Evolutionary conservation across 64 coral and sea anemone genomes (phyloP), one percentile per base, ranked within the genome.

Genomic region (Dendrophyllia cribrosa): DNA sequence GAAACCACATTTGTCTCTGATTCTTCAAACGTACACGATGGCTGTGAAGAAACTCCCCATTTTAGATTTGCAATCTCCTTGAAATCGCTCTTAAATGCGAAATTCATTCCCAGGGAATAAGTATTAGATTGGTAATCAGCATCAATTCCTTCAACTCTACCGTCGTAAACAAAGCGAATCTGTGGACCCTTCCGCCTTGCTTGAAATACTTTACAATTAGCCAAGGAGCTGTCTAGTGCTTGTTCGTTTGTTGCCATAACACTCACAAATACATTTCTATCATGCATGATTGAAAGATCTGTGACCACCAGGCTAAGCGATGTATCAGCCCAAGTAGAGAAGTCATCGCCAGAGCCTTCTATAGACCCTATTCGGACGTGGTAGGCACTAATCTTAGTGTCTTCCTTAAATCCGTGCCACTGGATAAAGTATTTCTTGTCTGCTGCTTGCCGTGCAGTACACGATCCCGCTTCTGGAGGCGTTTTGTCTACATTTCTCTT

Each of bases 331-430:
- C 89, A 95, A 1, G 76, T 82, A 49, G 83, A 92, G 67, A 75
- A 95, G 64, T 95, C 93, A 83, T 98, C 96, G 7, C 87, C 96
- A 66, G 96, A 98, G 7, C 93, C 93, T 16, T 62, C n/a, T 11
- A 95, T 90, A 3, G 96, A 95, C 10, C 96, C 96, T 0, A 98
- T 95, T 12, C 69, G 89, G n/a, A 98, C 96, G 65, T 76, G 81
- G 60, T 98, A 98, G 15, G 76, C 49, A 13, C 75, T 72, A 55
- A 86, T 89, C 20, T 74, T 50, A 17, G 89, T 95, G 49, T 98
- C 89, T 21, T 98, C 96, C 21, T 51, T 72, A 59, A 98, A 98
- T 7, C 93, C 93, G 47, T 93, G 65, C 96, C 93, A 98, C 24
- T 95, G 88, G 14, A 98, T 51, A 52, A 98, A 87, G 63, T 98